Conservation (phyloP, 92 coral and sea anemone genomes). For the Plumapathes pennacea region DNA sequence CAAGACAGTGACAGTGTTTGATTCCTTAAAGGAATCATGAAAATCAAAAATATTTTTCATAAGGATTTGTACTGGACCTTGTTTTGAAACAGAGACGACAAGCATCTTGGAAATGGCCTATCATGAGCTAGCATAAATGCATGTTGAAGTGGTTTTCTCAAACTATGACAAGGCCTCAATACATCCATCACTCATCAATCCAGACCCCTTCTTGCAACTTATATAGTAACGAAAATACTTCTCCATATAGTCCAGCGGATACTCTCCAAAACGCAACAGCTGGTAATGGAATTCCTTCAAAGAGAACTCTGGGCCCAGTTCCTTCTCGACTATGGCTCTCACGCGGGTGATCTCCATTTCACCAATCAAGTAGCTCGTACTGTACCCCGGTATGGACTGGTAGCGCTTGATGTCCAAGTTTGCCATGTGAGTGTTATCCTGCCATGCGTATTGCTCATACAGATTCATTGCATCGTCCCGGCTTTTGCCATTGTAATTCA, state of each 20-base stretch:
- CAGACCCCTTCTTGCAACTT: conserved; percentile 33
- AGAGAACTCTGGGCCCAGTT: conserved; percentile 52
- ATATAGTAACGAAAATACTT: conserved; percentile 33
- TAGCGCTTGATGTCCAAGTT: conserved; percentile 62
- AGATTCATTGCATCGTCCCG: conserved; percentile 63
- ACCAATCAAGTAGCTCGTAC: conserved; percentile 59
- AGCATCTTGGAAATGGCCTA: no score
- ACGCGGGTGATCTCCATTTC: conserved; percentile 37
- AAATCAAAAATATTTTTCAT: no score
- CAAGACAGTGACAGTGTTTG: no score
- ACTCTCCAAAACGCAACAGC: conserved; percentile 55
- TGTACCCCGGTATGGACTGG: conserved; percentile 45
- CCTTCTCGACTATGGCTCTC: conserved; percentile 43
- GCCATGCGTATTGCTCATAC: conserved; percentile 77
- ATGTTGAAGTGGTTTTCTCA: no score
- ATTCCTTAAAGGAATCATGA: no score
- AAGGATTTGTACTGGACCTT: no score
- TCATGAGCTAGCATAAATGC: no score
- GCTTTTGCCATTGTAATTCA: conserved; percentile 76
- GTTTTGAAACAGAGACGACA: no score
- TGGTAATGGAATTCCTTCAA: conserved; percentile 64
- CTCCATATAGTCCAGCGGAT: conserved; percentile 41
- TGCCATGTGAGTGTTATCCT: conserved; percentile 78
- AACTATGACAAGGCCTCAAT: no score
- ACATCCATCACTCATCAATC: no score